A percentile compares a stretch with the other conserved stretches of the same genome.
These are phyloP conservation scores for Holacanthus passer DNA, from an alignment of 2,113 vertebrate genomes.

Conservation along the genomic window DNA sequence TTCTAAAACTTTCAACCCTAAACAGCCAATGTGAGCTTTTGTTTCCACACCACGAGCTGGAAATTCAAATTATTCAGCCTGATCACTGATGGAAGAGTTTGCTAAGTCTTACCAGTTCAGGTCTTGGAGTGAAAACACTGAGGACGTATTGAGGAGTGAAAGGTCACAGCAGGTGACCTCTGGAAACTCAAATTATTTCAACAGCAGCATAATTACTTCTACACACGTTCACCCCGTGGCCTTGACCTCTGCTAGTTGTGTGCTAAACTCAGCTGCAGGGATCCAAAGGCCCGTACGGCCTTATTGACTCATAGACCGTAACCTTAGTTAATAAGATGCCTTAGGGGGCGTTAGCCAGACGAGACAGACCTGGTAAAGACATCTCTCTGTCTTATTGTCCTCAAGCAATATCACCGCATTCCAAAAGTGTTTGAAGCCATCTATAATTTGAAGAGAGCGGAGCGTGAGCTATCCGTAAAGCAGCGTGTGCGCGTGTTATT, in stretches of 20 bases:
- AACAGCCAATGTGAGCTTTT: slow-evolving; percentile 1
- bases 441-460: neutral
- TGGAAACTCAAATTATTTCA: slow-evolving; percentile 38
- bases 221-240: slow-evolving; percentile 45
- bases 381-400: slow-evolving; percentile 7
- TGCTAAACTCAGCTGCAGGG: slow-evolving; percentile 42
- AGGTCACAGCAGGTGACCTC: slow-evolving; percentile 35
- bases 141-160: neutral
- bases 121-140: slow-evolving; percentile 3
- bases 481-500: slow-evolving; percentile 15
- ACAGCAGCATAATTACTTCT: slow-evolving; percentile 60
- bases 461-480: slow-evolving; percentile 19
- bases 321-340: slow-evolving; percentile 48
- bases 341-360: slow-evolving; percentile 7
- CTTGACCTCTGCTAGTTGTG: slow-evolving; percentile 49
- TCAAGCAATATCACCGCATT: neutral
- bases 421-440: slow-evolving; percentile 30
- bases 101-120: neutral
- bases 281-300: slow-evolving; percentile 9
- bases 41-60: slow-evolving; percentile 15
- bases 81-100: slow-evolving; percentile 17
- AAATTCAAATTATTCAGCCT: slow-evolving; percentile 13
- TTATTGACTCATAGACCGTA: slow-evolving; percentile 26
- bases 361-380: slow-evolving; percentile 46
- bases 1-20: slow-evolving; percentile 17